A percentile compares a stretch with the other conserved stretches of the same genome.
These are phyloP conservation scores for Netelia inedita DNA, from an alignment of 2,888 invertebrate species.

Conservation along the genomic window DNA sequence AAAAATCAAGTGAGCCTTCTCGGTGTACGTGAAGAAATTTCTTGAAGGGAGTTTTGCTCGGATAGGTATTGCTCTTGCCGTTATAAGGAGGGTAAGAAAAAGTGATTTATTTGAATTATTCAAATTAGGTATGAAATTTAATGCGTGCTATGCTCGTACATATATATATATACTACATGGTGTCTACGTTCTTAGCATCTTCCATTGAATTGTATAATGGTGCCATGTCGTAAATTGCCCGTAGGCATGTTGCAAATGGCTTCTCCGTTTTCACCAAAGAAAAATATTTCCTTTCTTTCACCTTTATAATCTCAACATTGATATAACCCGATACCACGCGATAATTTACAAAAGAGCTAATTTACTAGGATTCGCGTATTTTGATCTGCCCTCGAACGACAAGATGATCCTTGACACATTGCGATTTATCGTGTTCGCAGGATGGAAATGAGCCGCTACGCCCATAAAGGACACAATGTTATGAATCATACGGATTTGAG, in stretches of 20 bases:
- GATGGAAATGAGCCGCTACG: background rate
- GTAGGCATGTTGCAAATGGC: conserved; percentile 56
- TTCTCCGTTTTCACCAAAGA: conserved; percentile 25
- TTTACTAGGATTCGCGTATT: conserved; percentile 8
- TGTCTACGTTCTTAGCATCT: conserved; percentile 30
- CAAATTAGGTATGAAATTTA: conserved; percentile 85
- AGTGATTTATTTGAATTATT: conserved; percentile 85
- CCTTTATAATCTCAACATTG: background rate
- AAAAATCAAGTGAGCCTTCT: no score
- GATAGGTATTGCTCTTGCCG: no score
- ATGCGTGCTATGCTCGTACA: conserved; percentile 75
- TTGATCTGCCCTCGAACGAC: conserved; percentile 19
- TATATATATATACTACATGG: conserved; percentile 27
- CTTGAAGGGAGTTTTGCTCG: no score
- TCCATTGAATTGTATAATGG: conserved; percentile 66
- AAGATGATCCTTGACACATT: conserved; percentile 36
- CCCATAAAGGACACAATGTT: conserved; percentile 8
- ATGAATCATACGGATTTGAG: conserved; percentile 39
- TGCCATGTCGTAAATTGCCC: conserved; percentile 59
- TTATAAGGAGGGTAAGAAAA: conserved; percentile 83
- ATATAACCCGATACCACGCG: background rate
- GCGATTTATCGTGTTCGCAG: conserved; percentile 40
- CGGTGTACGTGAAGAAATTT: no score
- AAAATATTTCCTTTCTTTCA: background rate
- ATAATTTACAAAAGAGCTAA: conserved; percentile 29